Percentiles rank a stretch among this genome's conserved stretches.
Evolutionary conservation across 2,888 invertebrate species (phyloP).

Genomic region (Himalopsyche japonica): DNA sequence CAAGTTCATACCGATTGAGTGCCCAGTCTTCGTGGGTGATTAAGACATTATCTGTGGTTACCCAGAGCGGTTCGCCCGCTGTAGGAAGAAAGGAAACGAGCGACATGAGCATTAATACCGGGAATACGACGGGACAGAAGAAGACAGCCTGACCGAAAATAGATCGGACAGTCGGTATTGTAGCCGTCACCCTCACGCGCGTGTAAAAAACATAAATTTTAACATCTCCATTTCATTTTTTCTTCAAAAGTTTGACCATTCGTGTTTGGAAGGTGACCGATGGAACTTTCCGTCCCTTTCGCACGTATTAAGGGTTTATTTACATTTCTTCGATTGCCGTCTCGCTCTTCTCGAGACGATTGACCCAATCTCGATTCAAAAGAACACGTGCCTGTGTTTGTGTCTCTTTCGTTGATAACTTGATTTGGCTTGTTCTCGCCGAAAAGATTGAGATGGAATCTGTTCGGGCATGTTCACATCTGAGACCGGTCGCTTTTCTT

Average conservation of each 20-base stretch:
- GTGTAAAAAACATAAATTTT: not conserved
- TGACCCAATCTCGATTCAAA: constrained; percentile 9
- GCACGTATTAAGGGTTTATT: constrained; percentile 5
- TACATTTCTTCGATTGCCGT: constrained; percentile 2
- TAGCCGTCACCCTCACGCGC: not conserved
- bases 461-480: constrained; percentile 17
- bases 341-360: not conserved
- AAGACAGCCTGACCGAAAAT: not conserved
- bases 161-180: not conserved
- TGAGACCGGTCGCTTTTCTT: constrained; percentile 10
- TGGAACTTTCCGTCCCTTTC: constrained; percentile 15
- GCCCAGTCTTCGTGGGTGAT: constrained; percentile 29
- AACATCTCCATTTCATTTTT: constrained; percentile 1
- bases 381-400: constrained; percentile 21
- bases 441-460: constrained; percentile 29
- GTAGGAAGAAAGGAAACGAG: constrained; percentile 1
- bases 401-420: constrained; percentile 35
- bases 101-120: not conserved
- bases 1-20: constrained; percentile 23
- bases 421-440: constrained; percentile 31
- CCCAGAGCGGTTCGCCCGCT: constrained; percentile 4
- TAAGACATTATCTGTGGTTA: constrained; percentile 36
- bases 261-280: constrained; percentile 3
- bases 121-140: not conserved
- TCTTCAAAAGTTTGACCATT: constrained; percentile 8